Percentiles rank a stretch among this genome's conserved stretches.
phyloP scores from a whole-genome alignment of 2,888 invertebrate genomes.

The Nasonia oneida region DNA sequence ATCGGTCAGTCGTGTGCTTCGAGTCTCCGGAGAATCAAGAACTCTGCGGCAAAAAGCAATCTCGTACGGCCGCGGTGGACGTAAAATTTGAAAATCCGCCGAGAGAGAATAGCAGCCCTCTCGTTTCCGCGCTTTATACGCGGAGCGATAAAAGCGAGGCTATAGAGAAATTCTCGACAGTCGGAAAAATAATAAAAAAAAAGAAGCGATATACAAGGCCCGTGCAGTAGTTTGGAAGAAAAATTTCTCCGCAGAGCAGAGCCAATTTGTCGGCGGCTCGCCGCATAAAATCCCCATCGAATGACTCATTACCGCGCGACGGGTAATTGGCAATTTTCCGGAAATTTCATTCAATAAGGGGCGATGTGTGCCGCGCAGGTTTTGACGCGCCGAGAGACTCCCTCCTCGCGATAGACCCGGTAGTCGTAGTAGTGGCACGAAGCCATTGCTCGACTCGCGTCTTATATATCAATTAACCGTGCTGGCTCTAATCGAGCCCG shows the following conservation, averaged over 20 bases:
- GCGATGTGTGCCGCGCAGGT: constrained; percentile 13
- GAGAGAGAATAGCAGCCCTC: background rate
- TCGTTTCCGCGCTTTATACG: constrained; percentile 29
- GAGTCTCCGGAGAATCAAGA: background rate
- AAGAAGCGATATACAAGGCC: background rate
- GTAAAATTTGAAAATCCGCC: constrained; percentile 18
- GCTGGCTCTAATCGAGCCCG: constrained; percentile 54
- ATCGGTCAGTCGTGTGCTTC: no score
- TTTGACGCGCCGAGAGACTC: constrained; percentile 1
- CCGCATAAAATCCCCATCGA: constrained; percentile 31
- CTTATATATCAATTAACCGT: constrained; percentile 62
- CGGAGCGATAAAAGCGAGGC: constrained; percentile 36
- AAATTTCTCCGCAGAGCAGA: background rate
- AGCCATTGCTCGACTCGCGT: constrained; percentile 34
- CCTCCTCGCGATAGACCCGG: background rate
- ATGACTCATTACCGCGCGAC: constrained; percentile 34
- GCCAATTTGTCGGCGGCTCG: constrained; percentile 2
- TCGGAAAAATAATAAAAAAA: constrained; percentile 41
- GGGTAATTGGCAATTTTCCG: constrained; percentile 59
- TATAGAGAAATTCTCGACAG: constrained; percentile 10
- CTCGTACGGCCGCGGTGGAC: background rate
- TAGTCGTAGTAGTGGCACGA: background rate
- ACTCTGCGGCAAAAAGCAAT: background rate
- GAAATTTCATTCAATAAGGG: constrained; percentile 47
- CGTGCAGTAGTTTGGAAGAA: background rate